Base-by-base conservation (phyloP, 1,140 invertebrate genomes). In the Thaumetopoea pityocampa region DNA sequence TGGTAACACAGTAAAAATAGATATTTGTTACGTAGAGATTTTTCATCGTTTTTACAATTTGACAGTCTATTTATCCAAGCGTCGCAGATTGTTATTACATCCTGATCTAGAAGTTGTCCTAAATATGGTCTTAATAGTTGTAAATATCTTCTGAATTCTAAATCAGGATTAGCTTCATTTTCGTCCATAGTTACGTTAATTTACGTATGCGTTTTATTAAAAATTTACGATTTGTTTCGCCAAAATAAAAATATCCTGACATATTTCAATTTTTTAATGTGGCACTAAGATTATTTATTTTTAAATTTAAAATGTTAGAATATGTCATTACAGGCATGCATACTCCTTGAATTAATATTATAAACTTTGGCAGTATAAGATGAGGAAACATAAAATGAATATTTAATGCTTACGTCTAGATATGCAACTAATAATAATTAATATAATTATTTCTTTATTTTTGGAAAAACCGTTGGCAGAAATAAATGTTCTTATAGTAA, bases 141-240 rank as follows among this genome's bases (percentile, higher is more conserved):
- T 17, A 79, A 60, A 40, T 77, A 77, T 8, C 63, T 51, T 51
- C 71, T 71, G 40, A 65, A 83, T 50, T 80, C 76, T n/a, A 46
- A 14, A 43, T 82, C 78, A 4, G 78, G 56, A 51, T 52, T 63
- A 22, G 30, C 28, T 20, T 53, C 51, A 14, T 60, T 49, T 34
- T 69, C 54, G 8, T 74, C 63, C 77, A 81, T 81, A 49, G 40
- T 54, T 37, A 32, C 15, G 42, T 42, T 19, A 4, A 6, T 29
- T 16, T 17, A 8, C n/a, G n/a, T 10, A 16, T 19, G n/a, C n/a
- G 42, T 23, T 23, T 35, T 35, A 19, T 28, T 15, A 11, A 32
- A 17, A 15, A 11, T 9, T 36, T 36, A 23, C 17, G 6, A 12
- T 36, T 36, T 45, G 33, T 11, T 8, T 18, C 8, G 8, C 35